These are phyloP conservation scores for Palythoa grandiflora DNA, from an alignment of 92 coral and sea anemone genomes.

Conservation along the genomic window DNA sequence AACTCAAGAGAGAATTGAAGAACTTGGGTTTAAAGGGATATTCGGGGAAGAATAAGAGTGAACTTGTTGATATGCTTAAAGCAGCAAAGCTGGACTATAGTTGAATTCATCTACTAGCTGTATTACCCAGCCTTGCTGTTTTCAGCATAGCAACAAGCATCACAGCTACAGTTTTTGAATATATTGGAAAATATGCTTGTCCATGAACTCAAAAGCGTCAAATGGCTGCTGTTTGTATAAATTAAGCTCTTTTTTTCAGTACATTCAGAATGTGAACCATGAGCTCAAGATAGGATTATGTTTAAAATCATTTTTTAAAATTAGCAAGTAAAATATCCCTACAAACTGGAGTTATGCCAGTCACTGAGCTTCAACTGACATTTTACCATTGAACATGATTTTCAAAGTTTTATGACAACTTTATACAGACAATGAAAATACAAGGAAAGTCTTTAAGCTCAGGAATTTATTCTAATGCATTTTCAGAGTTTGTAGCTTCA, in stretches of 20 bases:
- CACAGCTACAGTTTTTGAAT: background rate
- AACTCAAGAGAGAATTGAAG: slow-evolving; percentile 19
- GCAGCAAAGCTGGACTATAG: background rate
- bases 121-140: background rate
- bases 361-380: too few species aligned
- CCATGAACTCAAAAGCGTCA: background rate
- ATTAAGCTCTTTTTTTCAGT: background rate
- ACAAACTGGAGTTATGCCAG: too few species aligned
- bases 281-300: background rate
- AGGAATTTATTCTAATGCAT: background rate
- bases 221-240: background rate
- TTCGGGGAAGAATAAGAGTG: slow-evolving; percentile 8
- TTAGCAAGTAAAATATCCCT: too few species aligned
- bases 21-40: background rate
- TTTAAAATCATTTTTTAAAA: background rate
- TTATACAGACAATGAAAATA: background rate
- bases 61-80: background rate
- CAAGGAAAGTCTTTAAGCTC: background rate
- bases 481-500: background rate
- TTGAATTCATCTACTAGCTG: background rate
- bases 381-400: background rate
- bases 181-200: background rate
- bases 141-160: background rate
- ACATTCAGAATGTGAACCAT: background rate
- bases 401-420: background rate